phyloP scores from a whole-genome alignment of 2,888 invertebrate genomes.

The Blastobasis adustella region DNA sequence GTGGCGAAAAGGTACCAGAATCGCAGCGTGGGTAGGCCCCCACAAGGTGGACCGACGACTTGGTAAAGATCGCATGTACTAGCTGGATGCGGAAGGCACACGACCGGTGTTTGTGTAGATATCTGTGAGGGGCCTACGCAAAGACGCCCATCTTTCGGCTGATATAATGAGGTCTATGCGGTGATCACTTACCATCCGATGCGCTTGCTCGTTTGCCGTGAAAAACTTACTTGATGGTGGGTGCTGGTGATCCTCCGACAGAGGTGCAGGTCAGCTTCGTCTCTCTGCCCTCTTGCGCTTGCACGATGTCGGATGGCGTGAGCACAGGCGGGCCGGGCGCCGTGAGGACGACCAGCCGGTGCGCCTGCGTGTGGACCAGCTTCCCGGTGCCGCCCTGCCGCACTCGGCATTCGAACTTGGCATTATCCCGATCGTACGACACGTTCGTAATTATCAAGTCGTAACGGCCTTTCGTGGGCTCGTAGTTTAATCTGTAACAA shows the following conservation, averaged over 20 bases:
- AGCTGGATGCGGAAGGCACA: too few species aligned
- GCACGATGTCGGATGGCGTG: slow-evolving; percentile 82
- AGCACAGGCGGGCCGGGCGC: slow-evolving; percentile 88
- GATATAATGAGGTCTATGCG: too few species aligned
- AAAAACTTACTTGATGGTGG: slow-evolving; percentile 82
- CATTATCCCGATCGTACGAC: slow-evolving; percentile 93
- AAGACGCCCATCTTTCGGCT: too few species aligned
- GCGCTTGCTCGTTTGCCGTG: too few species aligned
- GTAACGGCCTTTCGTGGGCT: slow-evolving; percentile 87
- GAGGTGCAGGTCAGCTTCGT: slow-evolving; percentile 88
- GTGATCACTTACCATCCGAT: too few species aligned
- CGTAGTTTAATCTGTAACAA: slow-evolving; percentile 81
- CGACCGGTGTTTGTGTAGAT: too few species aligned
- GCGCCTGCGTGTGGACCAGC: slow-evolving; percentile 88
- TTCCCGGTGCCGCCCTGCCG: slow-evolving; percentile 89
- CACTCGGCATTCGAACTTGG: slow-evolving; percentile 92
- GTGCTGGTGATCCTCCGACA: slow-evolving; percentile 92
- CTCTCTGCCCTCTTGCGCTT: slow-evolving; percentile 87
- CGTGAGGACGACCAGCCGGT: slow-evolving; percentile 89
- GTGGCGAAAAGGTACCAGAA: too few species aligned
- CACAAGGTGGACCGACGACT: too few species aligned
- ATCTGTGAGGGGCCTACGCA: too few species aligned
- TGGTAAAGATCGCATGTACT: too few species aligned
- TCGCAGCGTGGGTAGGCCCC: too few species aligned
- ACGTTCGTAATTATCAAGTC: slow-evolving; percentile 92